Conservation (phyloP, 2,797 vertebrate genomes). For the Silurus aristotelis region DNA sequence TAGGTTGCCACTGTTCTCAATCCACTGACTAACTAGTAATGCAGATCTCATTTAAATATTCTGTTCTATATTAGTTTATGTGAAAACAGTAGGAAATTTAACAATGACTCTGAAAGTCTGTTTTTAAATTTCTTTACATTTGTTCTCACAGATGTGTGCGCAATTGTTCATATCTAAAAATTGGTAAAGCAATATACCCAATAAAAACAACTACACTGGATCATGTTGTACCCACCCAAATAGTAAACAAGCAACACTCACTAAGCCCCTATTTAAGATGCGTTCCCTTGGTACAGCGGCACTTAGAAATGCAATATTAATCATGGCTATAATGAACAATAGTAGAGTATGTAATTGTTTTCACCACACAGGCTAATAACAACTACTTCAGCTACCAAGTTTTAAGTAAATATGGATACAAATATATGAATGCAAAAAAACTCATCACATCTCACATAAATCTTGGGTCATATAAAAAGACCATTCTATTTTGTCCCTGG, state of each 20-base stretch:
- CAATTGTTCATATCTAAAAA: background rate
- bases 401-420: background rate
- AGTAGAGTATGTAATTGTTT: background rate
- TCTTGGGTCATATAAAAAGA: background rate
- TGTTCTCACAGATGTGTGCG: background rate
- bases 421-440: background rate
- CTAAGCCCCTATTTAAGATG: background rate
- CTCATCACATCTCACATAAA: background rate
- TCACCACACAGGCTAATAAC: background rate
- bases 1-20: background rate
- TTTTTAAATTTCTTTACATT: background rate
- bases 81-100: constrained; percentile 5
- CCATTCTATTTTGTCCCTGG: background rate
- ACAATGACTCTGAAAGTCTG: background rate
- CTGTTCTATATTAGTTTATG: constrained; percentile 5
- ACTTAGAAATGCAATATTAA: too few species aligned
- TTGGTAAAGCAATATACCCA: constrained; percentile 11
- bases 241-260: background rate
- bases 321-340: background rate
- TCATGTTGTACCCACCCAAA: background rate
- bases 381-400: background rate
- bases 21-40: background rate
- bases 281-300: background rate
- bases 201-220: background rate
- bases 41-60: background rate